Evolutionary conservation across 2,797 vertebrate genomes (phyloP).

Genomic region (Enteromius treurensis): DNA sequence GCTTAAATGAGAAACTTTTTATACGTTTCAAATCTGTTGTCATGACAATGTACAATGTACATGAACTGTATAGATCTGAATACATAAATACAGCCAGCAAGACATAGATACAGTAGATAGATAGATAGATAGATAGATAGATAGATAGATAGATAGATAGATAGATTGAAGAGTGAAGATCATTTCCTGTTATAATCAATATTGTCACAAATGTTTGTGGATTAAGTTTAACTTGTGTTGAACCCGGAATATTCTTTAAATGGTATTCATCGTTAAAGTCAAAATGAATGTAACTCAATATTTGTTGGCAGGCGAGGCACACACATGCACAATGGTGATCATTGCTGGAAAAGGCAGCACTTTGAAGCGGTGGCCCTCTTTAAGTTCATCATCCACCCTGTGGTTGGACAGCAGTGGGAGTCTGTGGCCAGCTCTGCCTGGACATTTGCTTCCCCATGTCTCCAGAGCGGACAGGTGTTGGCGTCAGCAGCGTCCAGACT

Average conservation of each 20-base stretch:
- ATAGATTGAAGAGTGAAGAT: background rate
- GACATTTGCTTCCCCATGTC: slow-evolving; percentile 80
- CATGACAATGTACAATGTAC: background rate
- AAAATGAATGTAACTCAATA: slow-evolving; percentile 43
- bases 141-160: background rate
- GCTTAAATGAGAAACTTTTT: background rate
- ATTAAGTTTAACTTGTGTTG: background rate
- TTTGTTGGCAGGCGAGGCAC: slow-evolving; percentile 33
- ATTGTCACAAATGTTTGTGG: background rate
- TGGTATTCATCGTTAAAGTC: slow-evolving; percentile 1
- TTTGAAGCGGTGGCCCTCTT: slow-evolving; percentile 47
- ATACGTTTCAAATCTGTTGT: background rate
- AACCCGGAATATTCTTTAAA: slow-evolving; percentile 13
- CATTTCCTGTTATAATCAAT: slow-evolving; percentile 14
- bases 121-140: slow-evolving; percentile 31
- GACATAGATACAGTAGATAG: background rate
- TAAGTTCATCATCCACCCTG: slow-evolving; percentile 52
- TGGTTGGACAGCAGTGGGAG: slow-evolving; percentile 57
- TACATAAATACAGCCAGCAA: background rate
- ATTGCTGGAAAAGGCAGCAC: slow-evolving; percentile 33
- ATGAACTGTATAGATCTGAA: background rate
- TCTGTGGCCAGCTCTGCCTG: slow-evolving; percentile 64
- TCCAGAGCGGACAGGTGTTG: slow-evolving; percentile 82
- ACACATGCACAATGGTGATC: slow-evolving; percentile 45
- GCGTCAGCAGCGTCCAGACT: slow-evolving; percentile 80